These are phyloP conservation scores for Exocentrus adspersus DNA, from an alignment of 2,888 invertebrate genomes.

Conservation along the genomic window DNA sequence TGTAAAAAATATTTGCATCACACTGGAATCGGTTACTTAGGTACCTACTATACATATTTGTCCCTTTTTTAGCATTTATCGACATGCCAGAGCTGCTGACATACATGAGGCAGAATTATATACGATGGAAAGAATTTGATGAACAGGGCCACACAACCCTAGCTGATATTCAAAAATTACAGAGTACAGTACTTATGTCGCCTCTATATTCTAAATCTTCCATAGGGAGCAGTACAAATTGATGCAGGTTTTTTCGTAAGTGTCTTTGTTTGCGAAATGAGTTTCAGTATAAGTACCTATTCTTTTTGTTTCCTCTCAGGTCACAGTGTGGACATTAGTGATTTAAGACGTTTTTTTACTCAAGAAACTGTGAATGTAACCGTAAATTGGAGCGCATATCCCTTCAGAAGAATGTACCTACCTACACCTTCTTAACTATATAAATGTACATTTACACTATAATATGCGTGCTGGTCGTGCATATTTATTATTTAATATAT, in stretches of 20 bases:
- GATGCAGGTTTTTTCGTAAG: conserved; percentile 55
- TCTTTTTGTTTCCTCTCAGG: conserved; percentile 46
- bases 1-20: no score
- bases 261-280: conserved; percentile 12
- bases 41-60: no score
- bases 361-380: conserved; percentile 54
- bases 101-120: conserved; percentile 86
- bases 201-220: conserved; percentile 47
- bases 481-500: conserved; percentile 40
- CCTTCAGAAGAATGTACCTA: conserved; percentile 22
- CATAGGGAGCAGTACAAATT: conserved; percentile 39
- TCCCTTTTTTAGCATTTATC: conserved; percentile 81
- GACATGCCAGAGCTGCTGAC: conserved; percentile 91
- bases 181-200: conserved; percentile 53
- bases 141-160: conserved; percentile 79
- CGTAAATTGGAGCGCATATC: conserved; percentile 42
- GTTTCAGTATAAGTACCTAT: background rate
- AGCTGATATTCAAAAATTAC: conserved; percentile 72
- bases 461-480: conserved; percentile 60
- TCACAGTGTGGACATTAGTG: conserved; percentile 60
- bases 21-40: no score
- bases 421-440: conserved; percentile 32
- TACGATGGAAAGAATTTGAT: conserved; percentile 89
- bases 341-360: conserved; percentile 57
- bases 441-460: conserved; percentile 46